phyloP scores from a whole-genome alignment of 2,797 vertebrate species.

The Crenuchus spilurus region DNA sequence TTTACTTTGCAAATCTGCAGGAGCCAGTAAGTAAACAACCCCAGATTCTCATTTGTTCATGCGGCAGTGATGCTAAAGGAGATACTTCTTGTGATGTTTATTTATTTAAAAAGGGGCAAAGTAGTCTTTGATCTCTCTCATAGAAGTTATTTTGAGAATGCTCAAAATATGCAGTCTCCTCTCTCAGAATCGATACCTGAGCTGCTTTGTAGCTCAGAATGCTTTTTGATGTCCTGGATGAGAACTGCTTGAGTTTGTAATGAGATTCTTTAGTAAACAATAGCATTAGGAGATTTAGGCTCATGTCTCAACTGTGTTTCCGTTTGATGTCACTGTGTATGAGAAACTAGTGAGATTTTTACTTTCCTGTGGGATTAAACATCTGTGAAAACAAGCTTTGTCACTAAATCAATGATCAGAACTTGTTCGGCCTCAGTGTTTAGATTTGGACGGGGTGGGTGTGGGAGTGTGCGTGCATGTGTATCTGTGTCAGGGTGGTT shows the following conservation, averaged over 20 bases:
- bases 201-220: too few species aligned
- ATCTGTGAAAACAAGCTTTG: neutral
- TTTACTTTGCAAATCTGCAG: conserved; percentile 33
- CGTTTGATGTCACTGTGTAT: too few species aligned
- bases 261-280: too few species aligned
- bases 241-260: too few species aligned
- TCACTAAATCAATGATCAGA: conserved; percentile 7
- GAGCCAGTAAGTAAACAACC: conserved; percentile 22
- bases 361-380: too few species aligned
- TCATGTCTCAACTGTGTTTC: too few species aligned
- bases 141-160: conserved; percentile 7
- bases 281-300: too few species aligned
- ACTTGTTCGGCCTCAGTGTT: neutral
- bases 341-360: too few species aligned
- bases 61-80: neutral
- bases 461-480: conserved; percentile 3
- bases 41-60: neutral
- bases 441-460: neutral
- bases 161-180: too few species aligned
- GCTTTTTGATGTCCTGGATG: too few species aligned
- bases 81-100: neutral
- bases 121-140: neutral
- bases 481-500: conserved; percentile 7
- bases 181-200: neutral
- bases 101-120: neutral